phyloP scores from a whole-genome alignment of 2,797 vertebrate species.

The Hephaestus fuliginosus region DNA sequence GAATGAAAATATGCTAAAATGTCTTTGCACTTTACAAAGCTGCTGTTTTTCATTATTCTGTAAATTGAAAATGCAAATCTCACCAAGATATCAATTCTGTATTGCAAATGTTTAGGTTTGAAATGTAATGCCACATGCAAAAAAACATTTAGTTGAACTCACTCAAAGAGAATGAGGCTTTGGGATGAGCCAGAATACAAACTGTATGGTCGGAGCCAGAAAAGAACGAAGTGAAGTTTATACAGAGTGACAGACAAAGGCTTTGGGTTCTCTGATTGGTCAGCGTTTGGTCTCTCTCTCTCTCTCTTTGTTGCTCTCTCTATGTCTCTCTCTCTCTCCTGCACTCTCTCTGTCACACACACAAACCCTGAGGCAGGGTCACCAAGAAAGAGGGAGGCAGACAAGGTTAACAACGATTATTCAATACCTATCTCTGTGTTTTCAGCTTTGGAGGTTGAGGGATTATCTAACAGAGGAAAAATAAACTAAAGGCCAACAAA shows the following conservation, averaged over 20 bases:
- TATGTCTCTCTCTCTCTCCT: neutral
- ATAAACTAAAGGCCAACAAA: conserved; percentile 21
- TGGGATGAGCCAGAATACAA: conserved; percentile 7
- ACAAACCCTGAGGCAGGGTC: conserved; percentile 57
- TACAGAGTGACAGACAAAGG: conserved; percentile 62
- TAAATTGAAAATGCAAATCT: neutral
- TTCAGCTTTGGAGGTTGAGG: conserved; percentile 25
- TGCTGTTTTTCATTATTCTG: neutral
- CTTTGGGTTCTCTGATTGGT: conserved; percentile 61
- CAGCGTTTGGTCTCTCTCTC: conserved; percentile 10
- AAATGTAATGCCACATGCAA: neutral
- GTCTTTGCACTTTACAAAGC: neutral
- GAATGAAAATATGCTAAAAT: neutral
- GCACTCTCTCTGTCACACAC: conserved; percentile 17
- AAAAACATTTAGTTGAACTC: neutral
- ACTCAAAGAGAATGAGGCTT: neutral
- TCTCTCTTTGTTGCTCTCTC: neutral
- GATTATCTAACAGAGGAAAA: conserved; percentile 51
- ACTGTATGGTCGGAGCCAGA: conserved; percentile 10
- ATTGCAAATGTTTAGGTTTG: neutral
- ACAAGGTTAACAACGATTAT: conserved; percentile 73
- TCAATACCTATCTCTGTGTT: conserved; percentile 58
- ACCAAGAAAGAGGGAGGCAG: conserved; percentile 47
- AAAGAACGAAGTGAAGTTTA: conserved; percentile 62
- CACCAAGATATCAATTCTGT: neutral